A percentile compares a stretch with the other conserved stretches of the same genome.
phyloP scores from a whole-genome alignment of 2,888 invertebrate genomes.

The Amphimallon solstitiale region DNA sequence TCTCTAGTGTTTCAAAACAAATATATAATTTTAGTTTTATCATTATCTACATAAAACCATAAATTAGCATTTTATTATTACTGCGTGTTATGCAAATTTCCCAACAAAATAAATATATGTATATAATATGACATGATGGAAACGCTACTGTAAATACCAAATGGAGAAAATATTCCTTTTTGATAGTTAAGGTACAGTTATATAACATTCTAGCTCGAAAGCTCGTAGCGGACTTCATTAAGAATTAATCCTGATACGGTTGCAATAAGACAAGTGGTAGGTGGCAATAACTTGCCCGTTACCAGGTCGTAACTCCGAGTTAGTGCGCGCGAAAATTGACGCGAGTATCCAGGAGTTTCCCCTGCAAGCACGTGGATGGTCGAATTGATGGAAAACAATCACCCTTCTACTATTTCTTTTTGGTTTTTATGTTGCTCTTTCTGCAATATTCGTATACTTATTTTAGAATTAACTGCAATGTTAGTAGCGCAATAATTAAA shows the following conservation, averaged over 20 bases:
- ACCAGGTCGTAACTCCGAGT: conserved; percentile 59
- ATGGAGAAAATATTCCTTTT: background rate
- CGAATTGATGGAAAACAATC: background rate
- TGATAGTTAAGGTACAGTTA: background rate
- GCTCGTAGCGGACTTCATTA: conserved; percentile 41
- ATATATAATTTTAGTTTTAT: background rate
- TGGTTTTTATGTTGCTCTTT: background rate
- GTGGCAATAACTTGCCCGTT: conserved; percentile 60
- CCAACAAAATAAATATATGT: background rate
- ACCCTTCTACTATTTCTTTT: background rate
- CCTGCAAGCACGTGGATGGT: background rate
- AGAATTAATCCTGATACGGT: conserved; percentile 47
- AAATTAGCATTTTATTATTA: conserved; percentile 5
- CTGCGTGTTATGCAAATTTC: conserved; percentile 13
- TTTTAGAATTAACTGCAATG: no score
- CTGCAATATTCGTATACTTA: background rate
- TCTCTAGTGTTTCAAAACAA: background rate
- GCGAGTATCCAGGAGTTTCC: conserved; percentile 44
- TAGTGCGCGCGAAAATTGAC: conserved; percentile 41
- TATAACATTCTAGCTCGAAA: background rate
- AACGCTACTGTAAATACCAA: background rate
- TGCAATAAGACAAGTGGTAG: conserved; percentile 55
- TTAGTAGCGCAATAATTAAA: no score
- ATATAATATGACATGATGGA: background rate
- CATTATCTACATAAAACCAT: conserved; percentile 7